Percentiles rank a stretch among this genome's conserved stretches.
phyloP scores from a whole-genome alignment of 30 jellyfish, hydroid and myxozoan species.

The Nemopilema nomurai region DNA sequence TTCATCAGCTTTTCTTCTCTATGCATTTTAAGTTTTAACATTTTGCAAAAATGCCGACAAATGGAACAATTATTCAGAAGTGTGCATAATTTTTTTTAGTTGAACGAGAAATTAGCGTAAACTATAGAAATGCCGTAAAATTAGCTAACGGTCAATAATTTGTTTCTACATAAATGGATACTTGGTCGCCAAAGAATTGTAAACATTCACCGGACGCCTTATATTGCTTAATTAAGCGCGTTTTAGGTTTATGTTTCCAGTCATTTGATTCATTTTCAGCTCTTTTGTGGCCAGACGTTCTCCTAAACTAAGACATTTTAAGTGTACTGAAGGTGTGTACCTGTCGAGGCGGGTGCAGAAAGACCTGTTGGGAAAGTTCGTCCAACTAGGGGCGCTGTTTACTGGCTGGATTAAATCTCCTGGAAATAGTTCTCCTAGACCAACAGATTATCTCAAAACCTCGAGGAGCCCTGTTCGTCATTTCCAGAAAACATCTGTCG shows the following conservation, averaged over 20 bases:
- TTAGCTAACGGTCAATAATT: background rate
- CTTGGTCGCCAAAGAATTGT: background rate
- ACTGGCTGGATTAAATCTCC: conserved; percentile 3
- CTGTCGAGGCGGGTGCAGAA: background rate
- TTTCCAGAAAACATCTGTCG: background rate
- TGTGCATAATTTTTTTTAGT: too few species aligned
- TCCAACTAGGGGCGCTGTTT: background rate
- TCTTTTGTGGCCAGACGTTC: background rate
- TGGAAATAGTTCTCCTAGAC: background rate
- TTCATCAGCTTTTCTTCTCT: background rate
- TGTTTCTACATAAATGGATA: background rate
- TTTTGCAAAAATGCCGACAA: too few species aligned
- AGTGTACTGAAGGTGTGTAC: background rate
- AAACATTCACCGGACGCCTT: background rate
- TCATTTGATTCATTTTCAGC: background rate
- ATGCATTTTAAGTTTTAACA: too few species aligned
- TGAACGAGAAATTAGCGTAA: too few species aligned
- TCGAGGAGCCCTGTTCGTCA: background rate
- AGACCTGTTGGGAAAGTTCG: background rate
- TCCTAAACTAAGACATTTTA: too few species aligned
- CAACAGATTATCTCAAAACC: background rate
- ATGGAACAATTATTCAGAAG: too few species aligned
- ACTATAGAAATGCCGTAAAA: background rate
- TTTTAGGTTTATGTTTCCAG: background rate
- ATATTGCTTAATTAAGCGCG: background rate